Base-by-base conservation (phyloP, 2,888 invertebrate species). In the Leistus spinibarbis region DNA sequence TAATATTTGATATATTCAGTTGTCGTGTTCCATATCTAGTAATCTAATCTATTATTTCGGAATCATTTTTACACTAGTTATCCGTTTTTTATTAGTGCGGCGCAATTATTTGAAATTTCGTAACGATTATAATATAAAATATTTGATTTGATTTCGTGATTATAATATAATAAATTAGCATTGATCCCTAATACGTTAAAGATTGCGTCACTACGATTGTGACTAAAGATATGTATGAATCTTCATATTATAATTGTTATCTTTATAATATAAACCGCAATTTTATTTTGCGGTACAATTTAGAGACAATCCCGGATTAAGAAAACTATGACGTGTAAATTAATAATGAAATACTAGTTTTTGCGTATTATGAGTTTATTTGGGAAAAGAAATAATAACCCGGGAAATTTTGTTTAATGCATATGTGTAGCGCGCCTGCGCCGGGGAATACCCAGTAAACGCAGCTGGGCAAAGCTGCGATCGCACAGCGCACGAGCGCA, bases 361-460 rank as follows among this genome's bases (percentile, higher is more conserved):
- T 73, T 65, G 20, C 60, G 60, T 24, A 67, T 67, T 62, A 19
- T 64, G 27, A 64, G 53, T 64, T 66, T 66, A 64, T 74, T 74
- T 75, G 69, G 66, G 67, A 67, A 75, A 75, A 75, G 75, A 63
- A 27, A 16, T 73, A 73, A 67, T 62, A 73, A 54, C 63, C 69
- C 75, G 75, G 75, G 75, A 75, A 75, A 69, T 69, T 75, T 75
- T 64, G 64, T 63, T 40, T 56, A 13, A 17, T 22, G 20, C 60
- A 19, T 13, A 62, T 54, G 13, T 19, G 20, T 69, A 27, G 20
- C 70, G 76, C 76, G 70, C 76, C 70, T 76, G 76, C 70, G 69
- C 53, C 67, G 76, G 76, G 76, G 76, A 76, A 76, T 76, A 76
- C 76, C 76, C 76, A 76, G 63, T 27, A 62, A 16, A 57, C 17